Base-by-base conservation (phyloP, 1,140 invertebrate genomes). In the Colletes latitarsis region DNA sequence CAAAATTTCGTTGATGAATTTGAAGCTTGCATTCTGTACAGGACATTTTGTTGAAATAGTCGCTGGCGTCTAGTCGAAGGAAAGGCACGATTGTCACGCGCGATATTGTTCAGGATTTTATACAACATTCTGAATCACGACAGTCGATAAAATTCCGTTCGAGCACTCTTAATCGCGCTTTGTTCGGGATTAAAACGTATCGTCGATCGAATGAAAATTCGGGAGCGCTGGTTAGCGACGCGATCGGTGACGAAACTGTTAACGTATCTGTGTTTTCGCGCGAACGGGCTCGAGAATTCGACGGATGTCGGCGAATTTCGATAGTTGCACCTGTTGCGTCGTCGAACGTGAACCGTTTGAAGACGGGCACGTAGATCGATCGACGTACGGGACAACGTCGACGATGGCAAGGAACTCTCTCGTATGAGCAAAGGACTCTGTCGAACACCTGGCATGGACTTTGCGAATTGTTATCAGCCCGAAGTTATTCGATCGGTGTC, bases 311-410 rank as follows among this genome's bases (percentile, higher is more conserved):
- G 58, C 15, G 77, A 63, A 73, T 78, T 78, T 78, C 69, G 77
- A 64, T 78, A 70, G 77, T 55, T 64, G 39, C 49, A 78, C 77
- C 77, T 78, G 77, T 73, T 72, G 77, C 69, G 49, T n/a, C 57
- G 76, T 53, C 14, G 46, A 52, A 55, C 6, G 41, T 41, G 55
- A 15, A 49, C 43, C 43, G 49, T 52, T 62, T 39, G 60, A 57
- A 62, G 14, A 14, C 2, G 49, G 58, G 14, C 21, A 6, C 30
- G 43, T 78, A 30, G 58, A 78, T 78, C 77, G 69, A 78, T 53
- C 69, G 68, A 46, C 46, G 19, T 49, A 57, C 73, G 52, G 57
- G 72, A 63, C 77, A 14, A 55, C 67, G 43, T 60, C 15, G 55
- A 52, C 17, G 55, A 9, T 8, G 43, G 21, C 49, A 52, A 77